These are phyloP conservation scores for Gila orcuttii DNA, from an alignment of 2,113 vertebrate species.

Conservation along the genomic window DNA sequence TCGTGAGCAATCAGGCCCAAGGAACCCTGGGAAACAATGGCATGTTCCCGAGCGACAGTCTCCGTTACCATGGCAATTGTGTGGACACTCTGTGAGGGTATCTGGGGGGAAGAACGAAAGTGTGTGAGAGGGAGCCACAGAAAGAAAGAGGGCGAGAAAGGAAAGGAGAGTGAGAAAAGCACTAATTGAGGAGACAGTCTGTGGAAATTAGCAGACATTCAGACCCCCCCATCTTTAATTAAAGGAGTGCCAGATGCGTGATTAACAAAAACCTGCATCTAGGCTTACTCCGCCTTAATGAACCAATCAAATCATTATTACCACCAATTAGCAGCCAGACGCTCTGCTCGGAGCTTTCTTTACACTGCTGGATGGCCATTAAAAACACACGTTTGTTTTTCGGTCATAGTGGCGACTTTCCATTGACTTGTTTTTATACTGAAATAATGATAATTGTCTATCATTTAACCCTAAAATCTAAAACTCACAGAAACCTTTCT, in stretches of 20 bases:
- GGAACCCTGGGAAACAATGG: slow-evolving; percentile 97
- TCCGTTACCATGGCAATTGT: slow-evolving; percentile 98
- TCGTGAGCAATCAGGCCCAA: slow-evolving; percentile 96
- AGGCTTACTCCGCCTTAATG: slow-evolving; percentile 55
- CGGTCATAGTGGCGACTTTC: neutral
- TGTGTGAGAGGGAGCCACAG: slow-evolving; percentile 28
- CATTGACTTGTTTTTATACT: neutral
- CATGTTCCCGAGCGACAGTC: slow-evolving; percentile 97
- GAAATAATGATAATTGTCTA: neutral
- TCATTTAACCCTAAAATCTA: neutral
- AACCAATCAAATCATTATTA: slow-evolving; percentile 65
- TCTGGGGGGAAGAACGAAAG: slow-evolving; percentile 76
- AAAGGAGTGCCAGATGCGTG: slow-evolving; percentile 61
- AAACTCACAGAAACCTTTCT: neutral
- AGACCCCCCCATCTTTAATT: slow-evolving; percentile 59
- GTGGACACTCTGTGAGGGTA: slow-evolving; percentile 96
- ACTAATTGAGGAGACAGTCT: slow-evolving; percentile 62
- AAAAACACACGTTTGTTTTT: slow-evolving; percentile 27
- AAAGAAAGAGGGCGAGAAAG: slow-evolving; percentile 21
- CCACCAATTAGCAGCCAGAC: slow-evolving; percentile 60
- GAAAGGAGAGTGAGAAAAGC: slow-evolving; percentile 29
- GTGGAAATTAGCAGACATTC: slow-evolving; percentile 50
- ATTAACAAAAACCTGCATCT: slow-evolving; percentile 53
- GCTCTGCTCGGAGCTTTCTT: slow-evolving; percentile 21
- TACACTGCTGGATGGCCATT: slow-evolving; percentile 37